Base-by-base conservation (phyloP, 1,140 invertebrate genomes). In the Lepidurus apus region DNA sequence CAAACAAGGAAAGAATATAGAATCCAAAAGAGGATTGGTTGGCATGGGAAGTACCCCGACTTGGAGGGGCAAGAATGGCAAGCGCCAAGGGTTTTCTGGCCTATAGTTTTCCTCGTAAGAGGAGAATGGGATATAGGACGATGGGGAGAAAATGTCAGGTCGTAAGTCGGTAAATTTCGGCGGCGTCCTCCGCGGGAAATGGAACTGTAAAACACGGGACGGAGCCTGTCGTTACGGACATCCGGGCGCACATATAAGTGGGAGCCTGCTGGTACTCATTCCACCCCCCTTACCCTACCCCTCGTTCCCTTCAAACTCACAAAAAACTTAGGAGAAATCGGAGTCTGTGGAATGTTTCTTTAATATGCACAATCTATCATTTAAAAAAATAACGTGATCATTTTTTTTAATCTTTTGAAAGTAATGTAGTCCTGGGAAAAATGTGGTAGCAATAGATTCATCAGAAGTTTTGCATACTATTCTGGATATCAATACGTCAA, bases 141-240 rank as follows among this genome's bases (percentile, higher is more conserved):
- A 7, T 4, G 53, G 53, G 53, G 6, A 17, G 53, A 65, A 65
- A 65, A 65, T 65, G 53, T 17, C 53, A 65, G 53, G n/a, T 65
- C 53, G 53, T 65, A 65, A 65, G 9, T 65, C 53, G 53, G 53
- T 65, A 65, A 65, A n/a, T 65, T 65, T 65, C 53, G n/a, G 53
- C 53, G 3, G 53, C 53, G 53, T 65, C 53, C 53, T 65, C 53
- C 53, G 53, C 53, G 53, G 53, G 53, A 65, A 65, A 65, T 65
- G 53, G 53, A 65, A 65, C 53, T 65, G 53, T 65, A 65, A 65
- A 65, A 65, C 53, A 65, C 53, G 53, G 53, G 53, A 65, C 53
- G 53, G 53, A 65, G 53, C 21, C 53, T 65, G 53, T 65, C 53
- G 53, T 65, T 65, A 65, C 53, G 53, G 53, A 65, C 53, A 65